Base-by-base conservation (phyloP, 2,113 vertebrate genomes). In the Romanogobio albipinnatus region DNA sequence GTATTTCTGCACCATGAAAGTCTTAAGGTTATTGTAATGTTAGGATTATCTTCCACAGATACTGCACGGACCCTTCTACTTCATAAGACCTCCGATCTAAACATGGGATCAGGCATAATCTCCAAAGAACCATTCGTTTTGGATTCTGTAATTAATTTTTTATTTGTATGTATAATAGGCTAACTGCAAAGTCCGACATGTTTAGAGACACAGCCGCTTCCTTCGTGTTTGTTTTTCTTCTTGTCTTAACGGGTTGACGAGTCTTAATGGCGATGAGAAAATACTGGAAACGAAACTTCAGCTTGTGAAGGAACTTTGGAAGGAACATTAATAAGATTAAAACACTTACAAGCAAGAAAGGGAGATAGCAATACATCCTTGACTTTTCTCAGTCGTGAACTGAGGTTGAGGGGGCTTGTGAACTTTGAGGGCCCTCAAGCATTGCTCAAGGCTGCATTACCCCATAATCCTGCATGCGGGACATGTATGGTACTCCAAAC, bases 391-490 rank as follows among this genome's bases (percentile, higher is more conserved):
- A 76, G 36, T 56, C 43, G 10, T 51, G 59, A 66, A 66, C 78
- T 81, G 59, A 81, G 9, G 78, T 81, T 71, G 29, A 82, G 64
- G 66, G 80, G 80, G 39, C 80, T 68, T 53, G 17, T 84, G 85
- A 89, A 86, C 85, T 85, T 83, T 88, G 83, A 83, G 86, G 77
- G 89, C 80, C 80, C 66, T 71, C 87, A 81, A 90, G 88, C 64
- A 89, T 90, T 90, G 88, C 92, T 91, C 92, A 93, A 92, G 91
- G 94, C 90, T 94, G 84, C 86, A 91, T 84, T 85, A 78, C 70
- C 81, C 89, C 87, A 91, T 89, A 87, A 94, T 94, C 95, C 95
- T 95, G 95, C 96, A 96, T 96, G 96, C 96, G 93, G 96, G 96
- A 95, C 96, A 96, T 96, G 95, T 96, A 94, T 87, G 95, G 96